Conservation (phyloP, 2,888 invertebrate species). For the Cantharis flavilabris region DNA sequence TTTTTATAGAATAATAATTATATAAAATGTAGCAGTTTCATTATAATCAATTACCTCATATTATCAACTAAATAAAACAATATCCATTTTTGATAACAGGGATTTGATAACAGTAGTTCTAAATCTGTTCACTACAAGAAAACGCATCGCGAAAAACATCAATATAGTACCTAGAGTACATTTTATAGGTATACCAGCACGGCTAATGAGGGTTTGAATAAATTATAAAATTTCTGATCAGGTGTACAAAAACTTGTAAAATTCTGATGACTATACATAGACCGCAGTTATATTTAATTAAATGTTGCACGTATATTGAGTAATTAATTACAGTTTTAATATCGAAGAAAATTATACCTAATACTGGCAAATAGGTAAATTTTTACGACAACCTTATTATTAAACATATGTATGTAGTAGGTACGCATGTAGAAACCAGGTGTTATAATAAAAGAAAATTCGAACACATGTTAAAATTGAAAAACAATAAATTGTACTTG, state of each 20-base stretch:
- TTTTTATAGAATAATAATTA: too few species aligned
- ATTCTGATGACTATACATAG: background rate
- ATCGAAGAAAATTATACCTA: background rate
- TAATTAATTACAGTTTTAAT: background rate
- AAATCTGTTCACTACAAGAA: background rate
- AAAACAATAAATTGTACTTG: background rate
- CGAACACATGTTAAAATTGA: background rate
- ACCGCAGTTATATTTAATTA: background rate
- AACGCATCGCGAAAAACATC: background rate
- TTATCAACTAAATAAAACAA: too few species aligned
- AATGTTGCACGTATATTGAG: background rate
- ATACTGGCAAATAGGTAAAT: background rate
- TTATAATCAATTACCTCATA: too few species aligned
- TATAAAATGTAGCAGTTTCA: too few species aligned
- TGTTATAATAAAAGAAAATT: background rate
- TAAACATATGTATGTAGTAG: background rate
- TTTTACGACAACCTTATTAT: background rate
- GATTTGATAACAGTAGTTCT: too few species aligned
- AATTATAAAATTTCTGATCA: background rate
- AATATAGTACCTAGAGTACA: too few species aligned
- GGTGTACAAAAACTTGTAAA: background rate
- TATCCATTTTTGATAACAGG: too few species aligned
- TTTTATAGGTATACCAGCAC: background rate
- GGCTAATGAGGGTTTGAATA: background rate
- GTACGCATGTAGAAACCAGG: background rate